Evolutionary conservation across 2,888 invertebrate species (phyloP).

Genomic region (Papilio elwesi): DNA sequence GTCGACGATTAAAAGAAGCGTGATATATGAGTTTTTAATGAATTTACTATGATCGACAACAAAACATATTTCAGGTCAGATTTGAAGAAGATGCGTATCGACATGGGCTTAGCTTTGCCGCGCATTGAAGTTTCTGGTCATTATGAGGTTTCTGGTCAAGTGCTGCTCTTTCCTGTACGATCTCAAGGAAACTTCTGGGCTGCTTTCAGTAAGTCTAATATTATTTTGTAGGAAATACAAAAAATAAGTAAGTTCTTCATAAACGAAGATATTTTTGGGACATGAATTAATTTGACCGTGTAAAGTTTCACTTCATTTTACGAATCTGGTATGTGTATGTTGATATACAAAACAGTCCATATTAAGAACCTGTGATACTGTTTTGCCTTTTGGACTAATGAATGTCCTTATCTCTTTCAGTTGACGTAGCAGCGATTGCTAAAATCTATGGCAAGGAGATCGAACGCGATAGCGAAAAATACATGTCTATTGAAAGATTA

Average conservation of each 20-base stretch:
- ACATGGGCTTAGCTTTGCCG: constrained; percentile 86
- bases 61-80: constrained; percentile 78
- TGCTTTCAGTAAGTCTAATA: constrained; percentile 86
- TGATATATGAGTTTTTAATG: too few species aligned
- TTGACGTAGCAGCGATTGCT: constrained; percentile 88
- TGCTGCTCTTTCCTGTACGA: constrained; percentile 90
- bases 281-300: too few species aligned
- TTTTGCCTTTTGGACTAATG: not conserved
- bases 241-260: not conserved
- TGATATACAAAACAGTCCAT: not conserved
- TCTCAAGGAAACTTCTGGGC: constrained; percentile 93
- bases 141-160: constrained; percentile 91
- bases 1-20: too few species aligned
- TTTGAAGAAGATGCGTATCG: constrained; percentile 84
- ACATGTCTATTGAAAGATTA: constrained; percentile 88
- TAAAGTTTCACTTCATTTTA: too few species aligned
- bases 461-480: constrained; percentile 84
- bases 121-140: constrained; percentile 89
- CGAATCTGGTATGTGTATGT: too few species aligned
- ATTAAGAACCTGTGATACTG: too few species aligned
- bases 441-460: constrained; percentile 88
- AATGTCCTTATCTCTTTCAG: constrained; percentile 69
- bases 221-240: not conserved
- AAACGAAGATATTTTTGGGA: too few species aligned
- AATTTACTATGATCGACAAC: not conserved